Base-by-base conservation (phyloP, 2,113 vertebrate genomes). In the Chaetodon auriga region DNA sequence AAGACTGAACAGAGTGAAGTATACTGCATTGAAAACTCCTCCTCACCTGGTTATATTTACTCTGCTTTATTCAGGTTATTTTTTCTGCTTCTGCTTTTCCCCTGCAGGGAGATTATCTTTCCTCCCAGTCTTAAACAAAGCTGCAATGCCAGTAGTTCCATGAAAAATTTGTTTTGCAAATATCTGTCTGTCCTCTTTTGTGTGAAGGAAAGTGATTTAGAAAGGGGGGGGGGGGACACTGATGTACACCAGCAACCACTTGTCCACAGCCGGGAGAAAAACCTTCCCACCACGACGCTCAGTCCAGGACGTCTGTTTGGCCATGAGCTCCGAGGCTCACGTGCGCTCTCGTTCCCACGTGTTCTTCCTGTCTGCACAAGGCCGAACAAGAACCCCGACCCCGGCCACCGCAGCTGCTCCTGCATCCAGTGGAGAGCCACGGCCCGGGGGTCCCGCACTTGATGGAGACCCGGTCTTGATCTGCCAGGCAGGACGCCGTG, bases 281-380 rank as follows among this genome's bases (percentile, higher is more conserved):
- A 57, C 25, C 46, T 46, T 75, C 43, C 64, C 30, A 49, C 14
- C 57, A 64, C 49, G 63, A 2, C 38, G 18, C 55, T 25, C 68
- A 46, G 62, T 72, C 45, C 46, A 30, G 13, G 25, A 36, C 36
- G 43, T 68, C 51, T 36, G 38, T 73, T 81, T 71, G 55, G 66
- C 86, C 83, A 83, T 68, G 81, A 85, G 87, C 82, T 72, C 62
- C 58, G 4, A 62, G 21, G 72, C 84, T 95, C 92, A 94, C 82
- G 76, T 94, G 90, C 55, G n/a, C 72, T 53, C 69, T 36, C 71
- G 4, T 74, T 78, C 81, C 74, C 92, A 93, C 87, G 85, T 92
- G 90, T 71, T 53, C 25, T n/a, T 25, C 16, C 68, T 84, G 8
- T 83, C 80, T 82, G 76, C 19, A 11, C 74, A n/a, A 89, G 73